These are phyloP conservation scores for Pithecia hirsuta DNA, from an alignment of 2,797 vertebrate species.

Conservation along the genomic window DNA sequence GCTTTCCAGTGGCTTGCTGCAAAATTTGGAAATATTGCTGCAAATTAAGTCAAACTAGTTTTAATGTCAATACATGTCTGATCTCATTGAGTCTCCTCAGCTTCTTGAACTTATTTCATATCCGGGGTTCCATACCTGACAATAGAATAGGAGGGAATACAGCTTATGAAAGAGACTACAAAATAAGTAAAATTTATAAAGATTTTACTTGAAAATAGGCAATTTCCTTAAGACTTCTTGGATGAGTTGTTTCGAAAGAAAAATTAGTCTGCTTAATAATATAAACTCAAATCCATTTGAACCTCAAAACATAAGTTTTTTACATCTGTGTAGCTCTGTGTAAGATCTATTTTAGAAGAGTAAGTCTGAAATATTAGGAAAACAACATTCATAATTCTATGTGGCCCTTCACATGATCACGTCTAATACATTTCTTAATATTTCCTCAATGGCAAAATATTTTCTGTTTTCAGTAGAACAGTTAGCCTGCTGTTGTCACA, in stretches of 20 bases:
- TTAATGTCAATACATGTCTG: neutral
- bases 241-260: neutral
- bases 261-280: neutral
- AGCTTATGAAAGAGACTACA: neutral
- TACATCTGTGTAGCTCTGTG: neutral
- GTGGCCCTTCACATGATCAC: neutral
- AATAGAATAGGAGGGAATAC: neutral
- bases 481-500: neutral
- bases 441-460: neutral
- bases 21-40: neutral
- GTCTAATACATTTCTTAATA: constrained; percentile 11
- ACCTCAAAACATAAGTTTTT: neutral
- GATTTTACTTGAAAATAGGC: neutral
- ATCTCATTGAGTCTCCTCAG: neutral
- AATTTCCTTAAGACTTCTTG: neutral
- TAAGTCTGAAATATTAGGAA: neutral
- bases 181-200: neutral
- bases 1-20: neutral
- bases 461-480: neutral
- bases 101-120: neutral
- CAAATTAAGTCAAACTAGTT: neutral
- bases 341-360: neutral
- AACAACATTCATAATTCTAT: neutral
- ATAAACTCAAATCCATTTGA: neutral
- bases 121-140: neutral